Percentiles rank a stretch among this genome's conserved stretches.
phyloP scores from a whole-genome alignment of 2,113 vertebrate genomes.

The Rattus rattus region DNA sequence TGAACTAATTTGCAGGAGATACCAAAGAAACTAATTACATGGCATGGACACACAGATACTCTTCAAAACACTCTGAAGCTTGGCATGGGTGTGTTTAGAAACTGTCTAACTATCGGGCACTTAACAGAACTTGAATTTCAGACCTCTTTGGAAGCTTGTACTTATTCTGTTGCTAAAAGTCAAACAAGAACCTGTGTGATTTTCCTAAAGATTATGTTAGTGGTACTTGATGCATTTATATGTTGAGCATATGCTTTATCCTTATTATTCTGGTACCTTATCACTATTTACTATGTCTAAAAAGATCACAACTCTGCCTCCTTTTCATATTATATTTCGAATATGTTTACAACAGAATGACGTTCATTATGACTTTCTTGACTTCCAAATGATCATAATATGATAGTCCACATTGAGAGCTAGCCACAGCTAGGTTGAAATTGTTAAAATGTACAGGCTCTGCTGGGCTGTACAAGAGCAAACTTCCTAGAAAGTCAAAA shows the following conservation, averaged over 20 bases:
- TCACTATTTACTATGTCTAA: background rate
- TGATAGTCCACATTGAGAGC: background rate
- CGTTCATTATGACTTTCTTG: background rate
- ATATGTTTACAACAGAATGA: background rate
- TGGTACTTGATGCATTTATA: conserved; percentile 22
- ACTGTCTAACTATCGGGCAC: background rate
- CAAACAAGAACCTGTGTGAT: background rate
- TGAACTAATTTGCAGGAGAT: background rate
- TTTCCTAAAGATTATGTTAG: background rate
- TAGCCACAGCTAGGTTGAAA: background rate
- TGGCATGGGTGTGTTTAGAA: background rate
- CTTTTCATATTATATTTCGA: background rate
- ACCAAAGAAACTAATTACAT: background rate
- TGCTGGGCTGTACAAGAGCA: conserved; percentile 29
- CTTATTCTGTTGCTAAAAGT: background rate
- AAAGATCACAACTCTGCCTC: background rate
- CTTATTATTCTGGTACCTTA: background rate
- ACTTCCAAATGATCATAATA: background rate
- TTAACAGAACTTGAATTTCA: background rate
- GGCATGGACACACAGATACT: background rate
- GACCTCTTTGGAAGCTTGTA: background rate
- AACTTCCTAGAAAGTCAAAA: conserved; percentile 12
- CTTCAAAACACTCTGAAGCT: background rate
- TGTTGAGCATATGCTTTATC: background rate
- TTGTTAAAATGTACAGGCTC: background rate